Evolutionary conservation across 64 coral and sea anemone species (phyloP).

Genomic region (Pocillopora verrucosa): DNA sequence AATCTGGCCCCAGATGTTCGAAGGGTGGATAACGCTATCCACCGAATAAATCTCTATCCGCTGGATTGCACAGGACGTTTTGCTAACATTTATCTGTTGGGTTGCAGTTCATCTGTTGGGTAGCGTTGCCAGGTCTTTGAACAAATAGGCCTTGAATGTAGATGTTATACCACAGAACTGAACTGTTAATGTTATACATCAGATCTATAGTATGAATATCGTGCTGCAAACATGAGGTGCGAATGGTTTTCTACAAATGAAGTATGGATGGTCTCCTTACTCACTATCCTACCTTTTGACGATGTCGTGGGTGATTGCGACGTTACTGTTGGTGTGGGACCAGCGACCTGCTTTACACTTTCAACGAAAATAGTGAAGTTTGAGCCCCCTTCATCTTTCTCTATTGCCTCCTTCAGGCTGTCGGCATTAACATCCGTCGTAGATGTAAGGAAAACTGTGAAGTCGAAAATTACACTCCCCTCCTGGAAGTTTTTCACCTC

Average conservation of each 20-base stretch:
- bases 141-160: no score
- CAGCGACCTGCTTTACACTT: neutral
- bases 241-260: no score
- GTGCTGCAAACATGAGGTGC: neutral
- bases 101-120: neutral
- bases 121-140: neutral
- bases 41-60: no score
- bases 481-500: neutral
- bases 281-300: neutral
- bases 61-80: no score
- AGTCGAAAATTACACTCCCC: slow-evolving; percentile 24
- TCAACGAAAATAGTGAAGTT: neutral
- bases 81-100: no score
- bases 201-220: no score
- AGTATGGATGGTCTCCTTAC: neutral
- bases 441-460: neutral
- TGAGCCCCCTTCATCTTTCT: neutral
- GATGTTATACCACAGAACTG: no score
- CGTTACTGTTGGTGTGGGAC: neutral
- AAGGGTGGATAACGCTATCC: no score
- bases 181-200: no score
- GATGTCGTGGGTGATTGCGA: no score
- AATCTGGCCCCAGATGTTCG: no score
- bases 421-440: neutral
- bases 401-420: neutral